These are phyloP conservation scores for Troides oblongomaculatus DNA, from an alignment of 2,888 invertebrate genomes.

Conservation along the genomic window DNA sequence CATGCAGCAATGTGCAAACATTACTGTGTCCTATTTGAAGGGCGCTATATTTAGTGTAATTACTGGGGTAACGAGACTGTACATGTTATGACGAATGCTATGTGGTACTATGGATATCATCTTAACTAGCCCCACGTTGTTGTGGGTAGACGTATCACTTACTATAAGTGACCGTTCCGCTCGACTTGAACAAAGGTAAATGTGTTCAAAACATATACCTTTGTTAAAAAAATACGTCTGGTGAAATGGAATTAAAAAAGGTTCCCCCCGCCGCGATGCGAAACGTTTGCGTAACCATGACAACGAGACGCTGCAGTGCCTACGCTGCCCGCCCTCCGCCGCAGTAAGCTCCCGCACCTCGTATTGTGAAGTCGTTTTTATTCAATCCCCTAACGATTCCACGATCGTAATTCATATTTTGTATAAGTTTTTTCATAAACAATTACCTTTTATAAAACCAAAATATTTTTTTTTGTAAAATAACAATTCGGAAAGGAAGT, in stretches of 20 bases:
- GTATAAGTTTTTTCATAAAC: background rate
- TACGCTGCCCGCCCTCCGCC: conserved; percentile 65
- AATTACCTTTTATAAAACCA: background rate
- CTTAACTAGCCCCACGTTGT: no score
- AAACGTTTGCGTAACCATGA: conserved; percentile 62
- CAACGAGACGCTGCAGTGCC: conserved; percentile 74
- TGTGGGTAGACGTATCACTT: no score
- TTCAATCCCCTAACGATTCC: conserved; percentile 10
- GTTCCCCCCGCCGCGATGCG: conserved; percentile 45
- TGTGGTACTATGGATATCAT: no score
- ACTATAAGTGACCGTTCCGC: no score
- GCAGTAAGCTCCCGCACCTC: conserved; percentile 63
- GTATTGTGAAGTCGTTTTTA: conserved; percentile 43
- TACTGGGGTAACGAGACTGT: no score
- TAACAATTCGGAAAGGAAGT: background rate
- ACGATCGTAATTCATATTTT: conserved; percentile 12
- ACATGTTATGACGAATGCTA: no score
- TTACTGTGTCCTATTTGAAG: no score
- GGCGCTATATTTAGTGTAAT: no score
- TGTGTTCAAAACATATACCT: conserved; percentile 17
- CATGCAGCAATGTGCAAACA: no score
- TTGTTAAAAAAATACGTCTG: conserved; percentile 21
- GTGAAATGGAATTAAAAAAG: conserved; percentile 29
- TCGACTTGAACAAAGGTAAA: no score
- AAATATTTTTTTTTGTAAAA: background rate